Base-by-base conservation (phyloP, 2,113 vertebrate species). In the Otus sunia region DNA sequence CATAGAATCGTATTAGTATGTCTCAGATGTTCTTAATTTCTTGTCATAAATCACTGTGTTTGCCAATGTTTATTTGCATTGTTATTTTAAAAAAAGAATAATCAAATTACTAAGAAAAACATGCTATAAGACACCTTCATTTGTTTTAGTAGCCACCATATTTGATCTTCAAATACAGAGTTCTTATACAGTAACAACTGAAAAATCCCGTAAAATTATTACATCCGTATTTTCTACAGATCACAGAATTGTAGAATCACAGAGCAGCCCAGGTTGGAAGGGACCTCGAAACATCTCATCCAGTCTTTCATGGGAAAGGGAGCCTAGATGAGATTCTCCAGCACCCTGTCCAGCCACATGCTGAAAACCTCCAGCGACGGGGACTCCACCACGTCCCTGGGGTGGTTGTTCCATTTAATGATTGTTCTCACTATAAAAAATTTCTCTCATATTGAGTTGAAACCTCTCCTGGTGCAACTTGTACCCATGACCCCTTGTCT, bases 201-300 rank as follows among this genome's bases (percentile, higher is more conserved):
- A 80, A 92, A 81, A 59, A 76, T 10, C 11, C 8, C 26, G 10
- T 30, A 12, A 3, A 23, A 30, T 36, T 81, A 76, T 76, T 49
- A 19, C 49, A 49, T 22, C 53, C 37, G 30, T 50, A 5, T 72
- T 84, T 76, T 71, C 39, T 75, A 30, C 30, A 27, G 36, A 20
- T 50, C 12, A 26, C 4, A 45, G 55, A 77, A 74, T 6, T 2
- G 1, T 32, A 53, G 41, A 41, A 30, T 41, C 37, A n/a, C 5
- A 14, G 21, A 74, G 43, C 50, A 83, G 29, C 25, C 45, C 55
- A 64, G 34, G 45, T 25, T 77, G 32, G 20, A 68, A 86, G 23
- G 37, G 30, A n/a, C 8, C 11, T n/a, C 8, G 1, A 23, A 71
- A 47, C 2, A 5, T 29, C 43, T 36, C 0, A 1, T 63, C 43